Base-by-base conservation (phyloP, 2,888 invertebrate genomes). In the Dendrolimus houi region DNA sequence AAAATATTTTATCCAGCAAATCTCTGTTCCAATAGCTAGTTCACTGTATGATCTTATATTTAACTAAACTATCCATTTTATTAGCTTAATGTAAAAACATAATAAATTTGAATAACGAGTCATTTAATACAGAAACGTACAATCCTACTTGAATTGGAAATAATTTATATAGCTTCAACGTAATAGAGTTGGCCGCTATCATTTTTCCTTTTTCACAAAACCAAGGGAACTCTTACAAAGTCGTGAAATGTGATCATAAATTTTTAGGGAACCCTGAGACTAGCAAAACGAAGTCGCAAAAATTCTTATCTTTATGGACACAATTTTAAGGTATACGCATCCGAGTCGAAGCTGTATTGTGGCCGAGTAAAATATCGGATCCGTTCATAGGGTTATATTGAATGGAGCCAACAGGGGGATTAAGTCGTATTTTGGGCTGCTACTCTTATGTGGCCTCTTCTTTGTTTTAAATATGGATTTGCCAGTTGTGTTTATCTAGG, bases 301-400 rank as follows among this genome's bases (percentile, higher is more conserved):
- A 77, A 77, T 72, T 78, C 77, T 81, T 81, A 81, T 81, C 81
- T 82, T 81, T 80, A 82, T 74, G 72, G 71, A 72, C 75, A 74
- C 74, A 72, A 77, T 78, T 81, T 80, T 75, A 79, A 77, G 79
- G 79, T 77, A 75, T 78, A 75, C 76, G 68, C 75, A 75, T 74
- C 67, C 69, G 62, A 62, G 58, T 62, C 62, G 68, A 63, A 67
- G 66, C 67, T 64, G 60, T 67, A 67, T 70, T 70, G 71, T 70
- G 66, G 64, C 63, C 64, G 62, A 72, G 67, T 66, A 65, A 64
- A 72, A 66, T 62, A 63, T 66, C 65, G 64, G 63, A 71, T 64
- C 60, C 63, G 54, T 57, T 60, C 59, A 58, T 54, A 57, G 61
- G 58, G 60, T 60, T 62, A 64, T 66, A 68, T 67, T 66, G 66